Conservation (phyloP, 2,888 invertebrate species). For the Chorisops tibialis region DNA sequence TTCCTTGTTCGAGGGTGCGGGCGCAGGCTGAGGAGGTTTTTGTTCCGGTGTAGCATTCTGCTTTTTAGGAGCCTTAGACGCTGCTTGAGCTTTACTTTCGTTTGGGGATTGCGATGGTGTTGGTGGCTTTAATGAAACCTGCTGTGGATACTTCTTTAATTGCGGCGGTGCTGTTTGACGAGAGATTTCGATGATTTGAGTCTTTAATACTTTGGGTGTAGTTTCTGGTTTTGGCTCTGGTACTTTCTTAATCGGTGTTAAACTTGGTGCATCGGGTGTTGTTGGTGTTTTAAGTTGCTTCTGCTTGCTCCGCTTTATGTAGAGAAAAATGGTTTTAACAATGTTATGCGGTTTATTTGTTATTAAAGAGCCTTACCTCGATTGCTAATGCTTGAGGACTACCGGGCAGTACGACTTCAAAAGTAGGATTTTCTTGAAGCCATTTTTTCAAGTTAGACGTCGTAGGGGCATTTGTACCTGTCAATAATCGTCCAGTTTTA, state of each 20-base stretch:
- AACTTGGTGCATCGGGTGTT: background rate
- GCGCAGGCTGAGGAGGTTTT: constrained; percentile 39
- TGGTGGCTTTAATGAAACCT: constrained; percentile 41
- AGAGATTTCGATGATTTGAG: constrained; percentile 20
- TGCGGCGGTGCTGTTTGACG: constrained; percentile 35
- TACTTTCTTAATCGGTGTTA: background rate
- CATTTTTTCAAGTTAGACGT: constrained; percentile 75
- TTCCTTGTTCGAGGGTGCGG: constrained; percentile 33
- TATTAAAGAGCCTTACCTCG: constrained; percentile 41
- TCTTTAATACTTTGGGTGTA: constrained; percentile 33
- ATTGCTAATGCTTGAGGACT: constrained; percentile 52
- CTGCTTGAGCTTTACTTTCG: constrained; percentile 6
- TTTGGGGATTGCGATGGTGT: constrained; percentile 29
- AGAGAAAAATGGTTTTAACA: constrained; percentile 3
- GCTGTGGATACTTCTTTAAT: constrained; percentile 45
- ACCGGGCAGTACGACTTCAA: constrained; percentile 75
- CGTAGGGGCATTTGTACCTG: constrained; percentile 80
- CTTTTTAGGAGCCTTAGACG: constrained; percentile 25
- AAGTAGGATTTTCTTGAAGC: constrained; percentile 84
- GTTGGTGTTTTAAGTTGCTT: constrained; percentile 16
- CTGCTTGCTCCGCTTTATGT: constrained; percentile 38
- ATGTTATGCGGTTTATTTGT: too few species aligned
- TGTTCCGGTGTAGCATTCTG: constrained; percentile 39
- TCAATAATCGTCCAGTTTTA: constrained; percentile 68
- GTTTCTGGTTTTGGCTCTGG: background rate